These are phyloP conservation scores for Choloepus hoffmanni DNA, from an alignment of 2,113 vertebrate genomes.

Conservation along the genomic window DNA sequence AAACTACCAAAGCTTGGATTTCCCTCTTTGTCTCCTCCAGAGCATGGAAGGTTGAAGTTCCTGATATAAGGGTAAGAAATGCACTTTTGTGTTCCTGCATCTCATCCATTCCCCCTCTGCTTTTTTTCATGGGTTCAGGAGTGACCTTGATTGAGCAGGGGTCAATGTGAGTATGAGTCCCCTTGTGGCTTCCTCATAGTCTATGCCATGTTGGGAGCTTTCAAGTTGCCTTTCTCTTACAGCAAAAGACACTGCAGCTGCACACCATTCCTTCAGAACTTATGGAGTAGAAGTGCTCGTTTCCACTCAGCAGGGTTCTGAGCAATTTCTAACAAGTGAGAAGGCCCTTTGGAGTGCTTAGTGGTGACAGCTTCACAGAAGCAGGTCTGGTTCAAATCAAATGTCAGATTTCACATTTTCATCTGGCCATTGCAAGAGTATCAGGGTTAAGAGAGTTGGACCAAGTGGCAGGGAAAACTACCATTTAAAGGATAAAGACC, in stretches of 20 bases:
- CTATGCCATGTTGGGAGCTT: accelerated
- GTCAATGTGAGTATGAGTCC: background rate
- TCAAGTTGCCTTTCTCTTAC: background rate
- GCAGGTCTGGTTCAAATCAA: background rate
- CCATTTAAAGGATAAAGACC: too few species aligned
- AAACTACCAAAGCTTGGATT: background rate
- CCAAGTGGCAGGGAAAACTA: background rate
- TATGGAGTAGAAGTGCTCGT: background rate
- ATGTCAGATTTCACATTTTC: background rate
- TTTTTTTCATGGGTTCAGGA: background rate
- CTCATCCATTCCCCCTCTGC: background rate
- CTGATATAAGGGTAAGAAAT: background rate
- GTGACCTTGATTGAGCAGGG: too few species aligned
- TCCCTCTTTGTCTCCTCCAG: background rate
- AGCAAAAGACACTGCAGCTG: background rate
- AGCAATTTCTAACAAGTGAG: too few species aligned
- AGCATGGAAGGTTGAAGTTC: too few species aligned
- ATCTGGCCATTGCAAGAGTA: background rate
- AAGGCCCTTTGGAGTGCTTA: too few species aligned
- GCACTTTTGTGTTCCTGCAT: background rate
- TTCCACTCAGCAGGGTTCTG: too few species aligned
- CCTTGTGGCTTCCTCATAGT: accelerated
- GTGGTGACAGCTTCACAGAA: too few species aligned
- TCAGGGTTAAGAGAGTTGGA: background rate
- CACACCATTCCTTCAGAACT: background rate